Base-by-base conservation (phyloP, 1,140 invertebrate species). In the Drosophila nikananu region DNA sequence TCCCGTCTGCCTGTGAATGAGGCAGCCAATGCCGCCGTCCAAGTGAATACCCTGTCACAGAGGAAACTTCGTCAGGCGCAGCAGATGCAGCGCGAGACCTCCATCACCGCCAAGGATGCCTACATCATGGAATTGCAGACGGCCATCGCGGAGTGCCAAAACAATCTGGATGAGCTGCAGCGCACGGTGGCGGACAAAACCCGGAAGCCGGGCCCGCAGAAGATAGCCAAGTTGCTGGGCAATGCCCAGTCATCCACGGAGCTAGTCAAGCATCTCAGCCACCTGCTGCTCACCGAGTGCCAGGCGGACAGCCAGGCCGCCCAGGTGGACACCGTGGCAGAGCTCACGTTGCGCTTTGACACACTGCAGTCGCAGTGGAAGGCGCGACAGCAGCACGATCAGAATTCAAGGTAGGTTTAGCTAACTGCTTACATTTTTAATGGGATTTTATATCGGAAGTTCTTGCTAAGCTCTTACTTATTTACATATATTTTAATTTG, bases 41-140 rank as follows among this genome's bases (percentile, higher is more conserved):
- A 97, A 94, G 97, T 97, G 0, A 95, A 97, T 74, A 97, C 97
- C 1, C 81, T 96, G 21, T 95, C 95, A 0, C 92, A 94, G 13
- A 91, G 93, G 60, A 92, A 91, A 55, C 63, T 79, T 10, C 82
- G 84, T 0, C 91, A 92, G 59, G 84, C 91, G 0, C 73, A 77
- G 30, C 81, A 83, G 12, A 80, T 94, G 64, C 93, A 93, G 68
- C 93, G 94, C 30, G 93, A 95, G 62, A 94, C 94, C 8, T 95
- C 94, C 27, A 94, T 97, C 55, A 97, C 96, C 23, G 95, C 96
- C 1, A 96, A 96, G 89, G 97, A 97, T 90, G 97, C 96, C 2
- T 97, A 97, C 81, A 92, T 95, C 27, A 95, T 95, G 66, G 97
- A 97, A 91, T 89, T 97, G 13, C 93, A 95, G 19, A 94, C 95